These are phyloP conservation scores for Chironomus riparius DNA, from an alignment of 2,888 invertebrate species.

Conservation along the genomic window DNA sequence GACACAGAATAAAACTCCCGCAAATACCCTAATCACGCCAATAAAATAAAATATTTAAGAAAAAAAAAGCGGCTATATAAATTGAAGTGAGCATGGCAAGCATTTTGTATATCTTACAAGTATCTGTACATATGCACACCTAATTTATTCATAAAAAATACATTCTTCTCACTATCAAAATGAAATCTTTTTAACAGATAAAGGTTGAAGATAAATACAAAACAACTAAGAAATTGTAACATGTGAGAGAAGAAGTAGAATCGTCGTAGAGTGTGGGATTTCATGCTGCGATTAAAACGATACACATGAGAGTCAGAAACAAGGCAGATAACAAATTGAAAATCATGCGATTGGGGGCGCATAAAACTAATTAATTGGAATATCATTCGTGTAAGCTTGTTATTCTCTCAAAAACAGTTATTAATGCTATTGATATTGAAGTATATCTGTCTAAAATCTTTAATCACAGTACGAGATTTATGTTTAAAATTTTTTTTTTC, in stretches of 20 bases:
- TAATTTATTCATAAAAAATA: neutral
- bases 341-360: constrained; percentile 10
- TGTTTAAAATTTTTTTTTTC: too few relatives aligned
- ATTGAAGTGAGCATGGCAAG: neutral
- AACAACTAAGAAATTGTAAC: neutral
- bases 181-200: neutral
- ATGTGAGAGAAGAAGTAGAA: neutral
- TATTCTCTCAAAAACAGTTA: neutral
- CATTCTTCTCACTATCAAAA: neutral
- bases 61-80: too few relatives aligned
- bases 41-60: too few relatives aligned
- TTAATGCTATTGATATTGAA: too few relatives aligned
- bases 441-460: too few relatives aligned
- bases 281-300: constrained; percentile 23
- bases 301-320: neutral
- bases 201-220: neutral
- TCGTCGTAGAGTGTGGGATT: constrained; percentile 6
- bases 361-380: constrained; percentile 25
- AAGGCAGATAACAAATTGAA: constrained; percentile 24
- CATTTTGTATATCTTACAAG: neutral
- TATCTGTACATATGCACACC: neutral
- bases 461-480: too few relatives aligned
- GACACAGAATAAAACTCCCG: neutral
- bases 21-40: neutral
- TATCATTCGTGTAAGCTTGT: constrained; percentile 4